Evolutionary conservation across 2,888 invertebrate genomes (phyloP), one percentile per base, ranked within the genome.

Genomic region (Galeopsomyia nigrocyanea): DNA sequence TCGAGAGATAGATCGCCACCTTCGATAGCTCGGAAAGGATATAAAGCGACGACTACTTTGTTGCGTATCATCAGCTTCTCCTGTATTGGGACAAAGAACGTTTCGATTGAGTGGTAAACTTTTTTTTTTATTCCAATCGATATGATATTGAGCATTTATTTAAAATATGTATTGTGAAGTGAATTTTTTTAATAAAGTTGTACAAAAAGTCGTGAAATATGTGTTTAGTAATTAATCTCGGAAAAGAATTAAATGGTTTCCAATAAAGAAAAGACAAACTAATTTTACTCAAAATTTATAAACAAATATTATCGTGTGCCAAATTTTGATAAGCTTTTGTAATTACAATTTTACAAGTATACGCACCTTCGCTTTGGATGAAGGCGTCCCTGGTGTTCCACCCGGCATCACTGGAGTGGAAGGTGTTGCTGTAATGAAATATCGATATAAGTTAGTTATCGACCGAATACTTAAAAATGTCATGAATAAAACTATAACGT

Each of bases 11-110:
- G 89, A 88, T 96, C 96, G 64, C 95, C 96, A 75, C 90, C 92
- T 89, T 95, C 96, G 80, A 95, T 95, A 62, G 96, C 96, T 88
- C 94, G 94, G 85, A 96, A 96, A 77, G 95, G 94, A 88, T 96
- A 96, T 55, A 96, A 88, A 62, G 96, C 96, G 78, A 96, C 95
- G 67, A 96, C 96, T 71, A 94, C 90, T 88, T 94, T 95, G 76
- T 91, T 89, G 87, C 93, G 90, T 80, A 89, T 88, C 81, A 89
- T 86, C 73, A 87, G 81, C 87, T 92, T 93, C 82, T 93, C 93
- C 91, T 93, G 5, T 26, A 88, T 21, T 53, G 51, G 9, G 6
- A 51, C 5, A 26, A 26, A 26, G 3, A 51, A 51, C 51, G 7
- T 51, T 10, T 39, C 19, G 13, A 53, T 9, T 19, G 53, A 53